Evolutionary conservation across 2,797 vertebrate genomes (phyloP).

Genomic region (Petrocephalus sullivani): DNA sequence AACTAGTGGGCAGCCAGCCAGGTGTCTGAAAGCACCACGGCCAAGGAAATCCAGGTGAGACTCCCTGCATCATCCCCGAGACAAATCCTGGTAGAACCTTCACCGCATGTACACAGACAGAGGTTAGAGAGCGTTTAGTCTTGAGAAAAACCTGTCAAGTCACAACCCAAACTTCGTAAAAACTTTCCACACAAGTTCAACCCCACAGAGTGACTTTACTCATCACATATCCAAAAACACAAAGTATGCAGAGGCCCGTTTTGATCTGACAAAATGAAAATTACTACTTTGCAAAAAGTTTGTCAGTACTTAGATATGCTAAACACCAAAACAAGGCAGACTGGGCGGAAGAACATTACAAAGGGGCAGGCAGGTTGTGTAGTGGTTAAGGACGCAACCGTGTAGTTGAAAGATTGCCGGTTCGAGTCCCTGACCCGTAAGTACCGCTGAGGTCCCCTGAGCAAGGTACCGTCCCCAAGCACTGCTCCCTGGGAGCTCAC

Average conservation of each 20-base stretch:
- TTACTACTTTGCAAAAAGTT: neutral
- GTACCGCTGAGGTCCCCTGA: no score
- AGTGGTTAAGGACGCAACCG: no score
- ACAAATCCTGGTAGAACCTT: neutral
- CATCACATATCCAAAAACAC: neutral
- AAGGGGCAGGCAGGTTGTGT: no score
- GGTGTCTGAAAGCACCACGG: slow-evolving; percentile 23
- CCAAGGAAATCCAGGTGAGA: neutral
- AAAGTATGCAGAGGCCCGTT: neutral
- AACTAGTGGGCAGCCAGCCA: neutral
- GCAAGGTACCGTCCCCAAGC: no score
- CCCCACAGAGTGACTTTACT: neutral
- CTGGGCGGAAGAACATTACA: neutral
- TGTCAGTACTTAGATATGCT: neutral
- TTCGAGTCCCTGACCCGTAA: no score
- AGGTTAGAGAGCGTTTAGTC: no score
- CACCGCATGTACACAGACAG: neutral
- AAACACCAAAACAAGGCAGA: neutral
- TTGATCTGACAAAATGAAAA: neutral
- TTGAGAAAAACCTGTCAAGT: neutral
- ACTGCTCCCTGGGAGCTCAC: no score
- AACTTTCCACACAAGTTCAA: neutral
- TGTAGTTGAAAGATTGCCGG: no score
- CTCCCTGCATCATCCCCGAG: neutral
- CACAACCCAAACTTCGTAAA: neutral